Evolutionary conservation across 2,113 vertebrate genomes (phyloP).

Genomic region (Cephalopholis sonnerati): DNA sequence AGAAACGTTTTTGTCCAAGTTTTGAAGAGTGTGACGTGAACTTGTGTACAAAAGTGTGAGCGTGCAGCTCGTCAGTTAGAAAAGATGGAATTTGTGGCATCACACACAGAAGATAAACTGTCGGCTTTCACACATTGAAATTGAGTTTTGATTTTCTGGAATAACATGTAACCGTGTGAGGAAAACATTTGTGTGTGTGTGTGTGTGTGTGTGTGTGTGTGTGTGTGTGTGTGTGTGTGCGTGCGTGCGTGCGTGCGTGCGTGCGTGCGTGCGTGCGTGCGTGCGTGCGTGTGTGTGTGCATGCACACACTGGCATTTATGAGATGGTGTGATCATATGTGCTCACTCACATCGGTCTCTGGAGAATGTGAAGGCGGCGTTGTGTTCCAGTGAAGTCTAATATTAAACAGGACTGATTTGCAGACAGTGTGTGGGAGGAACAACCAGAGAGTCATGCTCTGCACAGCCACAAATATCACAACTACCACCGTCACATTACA

Average conservation of each 20-base stretch:
- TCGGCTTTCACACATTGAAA: background rate
- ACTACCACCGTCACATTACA: background rate
- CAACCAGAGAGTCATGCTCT: conserved; percentile 17
- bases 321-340: conserved; percentile 27
- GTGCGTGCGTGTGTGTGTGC: conserved; percentile 2
- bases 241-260: background rate
- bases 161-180: background rate
- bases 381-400: conserved; percentile 34
- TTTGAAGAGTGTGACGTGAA: too few species aligned
- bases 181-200: conserved; percentile 1
- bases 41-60: too few species aligned
- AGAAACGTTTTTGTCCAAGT: too few species aligned
- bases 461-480: background rate
- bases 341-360: conserved; percentile 13
- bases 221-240: background rate
- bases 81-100: too few species aligned
- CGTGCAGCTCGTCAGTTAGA: too few species aligned
- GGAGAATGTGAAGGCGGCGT: conserved; percentile 27
- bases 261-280: background rate
- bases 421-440: conserved; percentile 46
- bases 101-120: too few species aligned
- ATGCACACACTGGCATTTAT: background rate
- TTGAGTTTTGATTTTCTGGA: background rate
- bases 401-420: conserved; percentile 42
- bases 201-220: conserved; percentile 20